Base-by-base conservation (phyloP, 2,888 invertebrate species). In the Hipparchia semele region DNA sequence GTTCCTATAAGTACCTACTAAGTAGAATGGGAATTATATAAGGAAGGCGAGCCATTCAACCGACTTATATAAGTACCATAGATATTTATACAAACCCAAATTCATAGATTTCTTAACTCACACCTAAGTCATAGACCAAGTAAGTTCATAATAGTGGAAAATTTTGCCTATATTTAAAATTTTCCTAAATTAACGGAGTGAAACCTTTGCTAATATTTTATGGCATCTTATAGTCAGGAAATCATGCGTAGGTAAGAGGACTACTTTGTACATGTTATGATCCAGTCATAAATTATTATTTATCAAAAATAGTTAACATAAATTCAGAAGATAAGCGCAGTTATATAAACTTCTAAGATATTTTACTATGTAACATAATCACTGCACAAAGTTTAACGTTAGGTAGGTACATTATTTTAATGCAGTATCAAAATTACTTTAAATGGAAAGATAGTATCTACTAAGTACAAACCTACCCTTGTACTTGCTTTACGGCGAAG, bases 251-350 rank as follows among this genome's bases (percentile, higher is more conserved):
- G 23, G 23, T 23, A 23, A 23, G 23, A 23, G 23, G 23, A 23
- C 9, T 46, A 13, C n/a, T 62, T 46, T 62, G 45, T 13, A 6
- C 46, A 5, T 13, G 13, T 45, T 45, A 46, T 2, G 45, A 45
- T 46, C 45, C 6, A 61, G 39, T 39, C 45, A 61, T 62, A 62
- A 62, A 46, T 58, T 23, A 53, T 59, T 58, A 23, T 12, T 59
- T 59, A n/a, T 46, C 62, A 62, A 62, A 62, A 62, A 62, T 46
- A 46, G 46, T 49, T 13, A 46, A 62, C 45, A 62, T 46, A 46
- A 62, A 62, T 46, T 62, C 13, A 2, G 45, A n/a, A 62, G 46
- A 6, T 46, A 62, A 62, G n/a, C 62, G 46, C 45, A 9, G 62
- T 46, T 46, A 62, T 62, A 46, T 46, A 62, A 46, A 49, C n/a